phyloP scores from a whole-genome alignment of 2,113 vertebrate species.

The Corythaixoides concolor region DNA sequence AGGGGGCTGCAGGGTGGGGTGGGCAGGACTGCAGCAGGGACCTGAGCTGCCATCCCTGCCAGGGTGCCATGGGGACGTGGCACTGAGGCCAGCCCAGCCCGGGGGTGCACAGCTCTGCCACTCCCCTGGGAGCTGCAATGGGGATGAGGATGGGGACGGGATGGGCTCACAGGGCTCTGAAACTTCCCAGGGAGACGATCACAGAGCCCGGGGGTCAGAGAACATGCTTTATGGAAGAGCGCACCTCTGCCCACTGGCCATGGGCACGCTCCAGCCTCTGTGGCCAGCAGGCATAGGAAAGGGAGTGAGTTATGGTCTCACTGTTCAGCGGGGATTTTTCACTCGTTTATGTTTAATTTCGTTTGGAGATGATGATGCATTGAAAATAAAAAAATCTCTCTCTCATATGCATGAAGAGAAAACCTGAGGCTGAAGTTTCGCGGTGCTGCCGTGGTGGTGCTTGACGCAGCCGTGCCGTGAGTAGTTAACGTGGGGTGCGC shows the following conservation, averaged over 20 bases:
- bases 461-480: accelerated
- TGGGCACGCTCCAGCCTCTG: neutral
- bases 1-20: neutral
- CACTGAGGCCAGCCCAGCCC: accelerated
- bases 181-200: neutral
- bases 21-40: neutral
- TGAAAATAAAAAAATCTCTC: neutral
- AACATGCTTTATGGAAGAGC: neutral
- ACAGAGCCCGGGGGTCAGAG: neutral
- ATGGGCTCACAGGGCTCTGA: neutral
- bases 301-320: neutral
- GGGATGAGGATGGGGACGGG: too few relatives aligned
- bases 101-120: accelerated
- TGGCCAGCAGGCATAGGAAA: accelerated
- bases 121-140: neutral
- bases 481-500: accelerated
- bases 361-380: neutral
- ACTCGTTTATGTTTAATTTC: neutral
- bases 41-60: accelerated
- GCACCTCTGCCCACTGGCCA: neutral
- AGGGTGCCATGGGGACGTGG: neutral
- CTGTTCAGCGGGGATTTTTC: neutral
- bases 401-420: neutral
- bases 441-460: accelerated
- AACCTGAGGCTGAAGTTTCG: neutral